Percentiles rank a stretch among this genome's conserved stretches.
phyloP scores from a whole-genome alignment of 2,888 invertebrate species.

The Gerris lacustris region DNA sequence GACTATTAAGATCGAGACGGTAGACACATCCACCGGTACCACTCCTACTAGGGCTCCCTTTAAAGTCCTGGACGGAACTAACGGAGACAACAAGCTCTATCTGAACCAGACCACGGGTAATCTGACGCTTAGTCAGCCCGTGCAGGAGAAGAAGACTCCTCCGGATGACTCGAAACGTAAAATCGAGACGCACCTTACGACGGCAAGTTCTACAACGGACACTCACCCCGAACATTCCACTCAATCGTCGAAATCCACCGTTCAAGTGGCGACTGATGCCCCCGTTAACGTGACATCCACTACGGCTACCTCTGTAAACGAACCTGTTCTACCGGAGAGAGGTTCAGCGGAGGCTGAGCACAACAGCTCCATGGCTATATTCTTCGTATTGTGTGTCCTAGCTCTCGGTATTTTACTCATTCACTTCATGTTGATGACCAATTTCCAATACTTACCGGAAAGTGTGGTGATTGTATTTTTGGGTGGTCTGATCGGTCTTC shows the following conservation, averaged over 20 bases:
- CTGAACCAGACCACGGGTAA: background rate
- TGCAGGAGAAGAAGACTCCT: background rate
- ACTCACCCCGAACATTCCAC: background rate
- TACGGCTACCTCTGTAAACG: slow-evolving; percentile 48
- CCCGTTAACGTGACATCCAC: slow-evolving; percentile 22
- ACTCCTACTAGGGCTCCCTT: background rate
- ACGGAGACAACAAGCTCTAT: background rate
- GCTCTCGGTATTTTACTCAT: slow-evolving; percentile 88
- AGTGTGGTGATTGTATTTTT: slow-evolving; percentile 93
- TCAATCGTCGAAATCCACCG: background rate
- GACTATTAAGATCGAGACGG: background rate
- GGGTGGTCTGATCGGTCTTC: slow-evolving; percentile 82
- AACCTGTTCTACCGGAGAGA: slow-evolving; percentile 72
- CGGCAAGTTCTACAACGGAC: background rate
- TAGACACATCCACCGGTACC: background rate
- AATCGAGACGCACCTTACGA: background rate
- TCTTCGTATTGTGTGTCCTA: slow-evolving; percentile 90
- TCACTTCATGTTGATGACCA: slow-evolving; percentile 86
- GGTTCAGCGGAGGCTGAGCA: slow-evolving; percentile 92
- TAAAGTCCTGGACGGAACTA: background rate
- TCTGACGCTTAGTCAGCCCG: background rate
- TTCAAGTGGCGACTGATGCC: background rate
- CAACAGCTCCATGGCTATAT: slow-evolving; percentile 91
- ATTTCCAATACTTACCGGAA: slow-evolving; percentile 93
- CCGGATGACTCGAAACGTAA: background rate